Base-by-base conservation (phyloP, 2,888 invertebrate genomes). In the Tridacna gigas region DNA sequence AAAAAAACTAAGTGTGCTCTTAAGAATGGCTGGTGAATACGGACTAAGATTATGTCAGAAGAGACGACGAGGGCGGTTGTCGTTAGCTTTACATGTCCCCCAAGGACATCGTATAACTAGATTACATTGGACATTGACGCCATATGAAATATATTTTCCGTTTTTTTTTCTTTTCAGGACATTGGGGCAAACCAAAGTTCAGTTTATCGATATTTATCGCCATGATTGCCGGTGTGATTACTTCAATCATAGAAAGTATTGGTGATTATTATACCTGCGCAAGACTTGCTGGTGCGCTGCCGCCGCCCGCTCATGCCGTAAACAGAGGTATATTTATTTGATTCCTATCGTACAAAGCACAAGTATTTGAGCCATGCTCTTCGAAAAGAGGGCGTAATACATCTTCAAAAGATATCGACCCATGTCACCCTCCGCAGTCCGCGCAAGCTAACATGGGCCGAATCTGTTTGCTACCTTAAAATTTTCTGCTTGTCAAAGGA, bases 261-360 rank as follows among this genome's bases (percentile, higher is more conserved):
- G 97, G 97, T 92, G 98, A 98, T 94, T 98, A 98, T 95, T 97
- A 97, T 76, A 97, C 97, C 20, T 97, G 97, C 0, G 97, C 98
- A 0, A 90, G 95, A 83, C 93, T 96, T 56, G 92, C 95, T 47
- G 97, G 96, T 45, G 97, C 97, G 0, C 97, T 97, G 0, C 96
- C 97, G 0, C 98, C 98, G 0, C 98, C 98, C 0, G 95, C 97
- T 7, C 97, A 97, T 94, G 97, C 97, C 0, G 97, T 98, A 90
- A 98, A 98, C 95, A 96, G 98, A 74, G 98, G 98, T 0, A 97
- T n/a, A 25, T 71, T 25, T n/a, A n/a, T n/a, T n/a, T n/a, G n/a
- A n/a, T n/a, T n/a, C n/a, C n/a, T n/a, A n/a, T n/a, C n/a, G n/a
- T n/a, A n/a, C n/a, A n/a, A n/a, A n/a, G n/a, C 7, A 37, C 7